These are phyloP conservation scores for Pipistrellus nathusii DNA, from an alignment of 2,797 vertebrate genomes.

Conservation along the genomic window DNA sequence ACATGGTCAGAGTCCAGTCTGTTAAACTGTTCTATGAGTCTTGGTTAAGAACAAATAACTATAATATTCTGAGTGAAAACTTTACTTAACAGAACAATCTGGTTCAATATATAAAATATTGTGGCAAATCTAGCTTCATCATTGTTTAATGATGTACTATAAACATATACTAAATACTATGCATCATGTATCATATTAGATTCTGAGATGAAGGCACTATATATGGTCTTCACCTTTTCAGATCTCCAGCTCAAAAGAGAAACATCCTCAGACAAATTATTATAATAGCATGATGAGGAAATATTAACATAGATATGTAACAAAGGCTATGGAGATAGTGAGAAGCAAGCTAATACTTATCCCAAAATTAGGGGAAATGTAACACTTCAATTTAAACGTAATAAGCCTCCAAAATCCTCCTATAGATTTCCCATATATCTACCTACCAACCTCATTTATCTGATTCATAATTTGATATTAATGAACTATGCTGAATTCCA, in stretches of 20 bases:
- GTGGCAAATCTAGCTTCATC: background rate
- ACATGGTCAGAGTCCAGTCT: background rate
- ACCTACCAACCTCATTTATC: background rate
- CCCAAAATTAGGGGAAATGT: background rate
- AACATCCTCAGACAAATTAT: background rate
- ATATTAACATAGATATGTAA: no score
- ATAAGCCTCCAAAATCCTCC: background rate
- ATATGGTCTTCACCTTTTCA: background rate
- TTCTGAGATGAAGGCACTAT: background rate
- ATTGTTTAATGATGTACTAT: conserved; percentile 16
- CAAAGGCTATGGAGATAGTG: background rate
- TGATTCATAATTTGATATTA: background rate
- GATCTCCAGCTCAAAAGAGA: background rate
- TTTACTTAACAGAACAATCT: background rate
- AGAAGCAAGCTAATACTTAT: background rate
- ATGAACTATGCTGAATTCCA: background rate
- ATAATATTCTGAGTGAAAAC: conserved; percentile 26
- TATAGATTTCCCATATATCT: background rate
- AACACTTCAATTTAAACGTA: background rate
- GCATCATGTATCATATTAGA: background rate
- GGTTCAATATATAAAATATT: conserved; percentile 44
- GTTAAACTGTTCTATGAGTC: background rate
- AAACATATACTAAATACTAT: background rate
- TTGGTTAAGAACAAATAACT: background rate
- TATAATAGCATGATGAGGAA: background rate